Conservation (phyloP, 1,140 invertebrate genomes). For the Eueides isabella region DNA sequence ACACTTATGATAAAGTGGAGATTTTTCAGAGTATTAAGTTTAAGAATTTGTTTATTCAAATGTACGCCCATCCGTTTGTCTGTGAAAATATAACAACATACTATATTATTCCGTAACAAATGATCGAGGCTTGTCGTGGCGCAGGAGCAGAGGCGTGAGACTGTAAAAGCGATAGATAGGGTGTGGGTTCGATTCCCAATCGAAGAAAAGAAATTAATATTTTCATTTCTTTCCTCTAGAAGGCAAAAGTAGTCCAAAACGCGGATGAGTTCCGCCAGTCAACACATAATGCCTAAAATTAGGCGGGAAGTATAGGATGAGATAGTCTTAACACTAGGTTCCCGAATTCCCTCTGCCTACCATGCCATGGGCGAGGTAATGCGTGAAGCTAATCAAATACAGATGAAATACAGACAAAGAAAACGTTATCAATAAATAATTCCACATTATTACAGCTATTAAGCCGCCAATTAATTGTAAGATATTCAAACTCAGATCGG, state of each 20-base stretch:
- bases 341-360: too few species aligned
- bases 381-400: too few species aligned
- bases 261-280: too few species aligned
- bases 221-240: too few species aligned
- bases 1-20: constrained; percentile 37
- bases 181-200: too few species aligned
- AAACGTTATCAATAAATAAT: neutral
- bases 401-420: neutral
- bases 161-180: too few species aligned
- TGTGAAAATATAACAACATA: neutral
- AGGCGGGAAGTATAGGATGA: too few species aligned
- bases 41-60: constrained; percentile 19
- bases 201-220: too few species aligned
- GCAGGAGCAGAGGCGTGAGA: neutral
- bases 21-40: constrained; percentile 22
- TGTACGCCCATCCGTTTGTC: constrained; percentile 2
- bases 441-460: constrained; percentile 8
- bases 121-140: neutral
- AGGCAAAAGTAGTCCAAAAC: too few species aligned
- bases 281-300: too few species aligned
- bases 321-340: too few species aligned
- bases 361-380: too few species aligned
- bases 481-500: constrained; percentile 74
- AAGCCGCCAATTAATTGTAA: constrained; percentile 67
- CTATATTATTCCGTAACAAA: constrained; percentile 5